These are phyloP conservation scores for Podarcis cretensis DNA, from an alignment of 2,113 vertebrate genomes.

Conservation along the genomic window DNA sequence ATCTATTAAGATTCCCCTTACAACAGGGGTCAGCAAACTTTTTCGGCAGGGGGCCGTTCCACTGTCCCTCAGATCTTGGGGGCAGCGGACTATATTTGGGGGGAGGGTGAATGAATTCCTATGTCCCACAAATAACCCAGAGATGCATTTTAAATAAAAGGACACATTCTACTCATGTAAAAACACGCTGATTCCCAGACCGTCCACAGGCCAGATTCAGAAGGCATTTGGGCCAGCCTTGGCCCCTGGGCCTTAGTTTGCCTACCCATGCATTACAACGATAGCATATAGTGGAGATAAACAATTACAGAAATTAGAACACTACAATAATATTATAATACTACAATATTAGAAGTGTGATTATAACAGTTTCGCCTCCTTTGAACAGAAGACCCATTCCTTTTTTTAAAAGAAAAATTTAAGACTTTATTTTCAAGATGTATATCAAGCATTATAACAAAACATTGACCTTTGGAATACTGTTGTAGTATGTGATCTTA, in stretches of 20 bases:
- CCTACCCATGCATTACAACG: background rate
- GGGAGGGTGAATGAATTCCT: too few species aligned
- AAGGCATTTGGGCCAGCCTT: too few species aligned
- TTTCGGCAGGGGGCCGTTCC: too few species aligned
- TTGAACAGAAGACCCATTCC: constrained; percentile 44
- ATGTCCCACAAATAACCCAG: too few species aligned
- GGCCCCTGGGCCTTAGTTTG: too few species aligned
- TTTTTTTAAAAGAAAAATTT: constrained; percentile 74
- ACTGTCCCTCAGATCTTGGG: too few species aligned
- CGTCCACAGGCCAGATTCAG: too few species aligned
- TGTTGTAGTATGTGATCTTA: constrained; percentile 41
- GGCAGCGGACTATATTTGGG: too few species aligned
- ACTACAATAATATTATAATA: constrained; percentile 42
- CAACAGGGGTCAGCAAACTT: too few species aligned
- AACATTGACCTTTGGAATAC: constrained; percentile 74
- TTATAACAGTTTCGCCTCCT: constrained; percentile 66
- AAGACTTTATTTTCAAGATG: constrained; percentile 80
- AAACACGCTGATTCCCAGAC: too few species aligned
- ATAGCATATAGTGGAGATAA: constrained; percentile 67
- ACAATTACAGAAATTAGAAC: constrained; percentile 69
- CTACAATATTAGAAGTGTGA: constrained; percentile 48
- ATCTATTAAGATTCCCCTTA: background rate
- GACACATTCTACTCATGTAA: too few species aligned
- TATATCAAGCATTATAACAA: constrained; percentile 73
- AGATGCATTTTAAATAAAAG: too few species aligned